Base-by-base conservation (phyloP, 2,113 vertebrate genomes). In the Triplophysa dalaica region DNA sequence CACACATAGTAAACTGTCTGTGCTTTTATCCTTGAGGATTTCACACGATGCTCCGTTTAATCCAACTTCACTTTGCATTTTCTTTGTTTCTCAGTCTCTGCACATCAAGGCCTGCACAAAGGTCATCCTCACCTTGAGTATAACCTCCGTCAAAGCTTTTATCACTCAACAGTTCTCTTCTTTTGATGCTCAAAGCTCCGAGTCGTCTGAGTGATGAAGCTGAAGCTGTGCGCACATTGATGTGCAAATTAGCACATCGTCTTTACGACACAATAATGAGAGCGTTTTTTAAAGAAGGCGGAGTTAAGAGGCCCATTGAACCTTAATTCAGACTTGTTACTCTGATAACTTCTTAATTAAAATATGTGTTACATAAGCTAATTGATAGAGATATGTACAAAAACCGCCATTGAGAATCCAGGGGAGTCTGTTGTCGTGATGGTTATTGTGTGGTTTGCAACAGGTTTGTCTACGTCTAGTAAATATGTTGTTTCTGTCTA, bases 241-340 rank as follows among this genome's bases (percentile, higher is more conserved):
- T 75, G 79, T 84, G 83, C 70, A 79, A 81, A 81, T 52, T 41
- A 74, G 64, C 69, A 56, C 72, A 45, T 26, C 75, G 56, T 81
- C 76, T 82, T 81, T 79, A 56, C 70, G 75, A 52, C 70, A 69
- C 54, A 56, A 45, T 24, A 21, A n/a, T 12, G 4, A 45, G 21
- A 48, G 29, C 21, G 19, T 11, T 21, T 48, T 54, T n/a, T 60
- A 58, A 8, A 4, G 12, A n/a, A 22, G 19, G 70, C 41, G 54
- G 52, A 6, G 13, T 24, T 21, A 38, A 73, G 54, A 61, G 54
- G 56, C 70, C 45, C 41, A 2, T 22, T 13, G 1, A 58, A 41
- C 60, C 29, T 9, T 19, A n/a, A 29, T 12, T 19, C 58, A 63
- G 38, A 4, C 72, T 48, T 26, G 56, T 48, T 61, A 10, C 60